Evolutionary conservation across 2,888 invertebrate genomes (phyloP).

Genomic region (Crossocerus cetratus): DNA sequence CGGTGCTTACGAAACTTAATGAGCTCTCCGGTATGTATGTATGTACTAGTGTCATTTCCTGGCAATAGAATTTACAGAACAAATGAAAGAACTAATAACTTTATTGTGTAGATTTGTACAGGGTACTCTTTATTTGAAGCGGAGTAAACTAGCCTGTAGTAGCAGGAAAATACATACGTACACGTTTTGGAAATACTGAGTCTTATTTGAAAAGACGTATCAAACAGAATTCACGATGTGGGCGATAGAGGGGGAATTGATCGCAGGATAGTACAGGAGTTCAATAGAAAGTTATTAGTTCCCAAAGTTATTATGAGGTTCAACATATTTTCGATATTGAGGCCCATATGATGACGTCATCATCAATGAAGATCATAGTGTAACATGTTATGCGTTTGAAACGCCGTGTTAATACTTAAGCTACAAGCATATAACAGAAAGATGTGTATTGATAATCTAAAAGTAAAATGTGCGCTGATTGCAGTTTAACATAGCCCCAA

Average conservation of each 20-base stretch:
- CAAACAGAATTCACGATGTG: constrained; percentile 13
- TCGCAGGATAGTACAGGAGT: constrained; percentile 21
- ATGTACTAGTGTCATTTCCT: constrained; percentile 45
- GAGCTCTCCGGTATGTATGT: constrained; percentile 32
- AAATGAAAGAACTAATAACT: constrained; percentile 41
- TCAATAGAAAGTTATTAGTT: constrained; percentile 49
- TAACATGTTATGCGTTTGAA: constrained; percentile 44
- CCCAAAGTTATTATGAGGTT: constrained; percentile 22
- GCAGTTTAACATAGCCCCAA: constrained; percentile 56
- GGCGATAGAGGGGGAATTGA: constrained; percentile 8
- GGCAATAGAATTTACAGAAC: constrained; percentile 55
- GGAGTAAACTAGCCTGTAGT: too few species aligned
- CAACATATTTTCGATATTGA: constrained; percentile 41
- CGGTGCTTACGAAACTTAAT: constrained; percentile 26
- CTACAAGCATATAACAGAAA: constrained; percentile 52
- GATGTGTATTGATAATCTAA: constrained; percentile 47
- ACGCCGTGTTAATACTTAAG: constrained; percentile 53
- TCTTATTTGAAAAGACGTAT: background rate
- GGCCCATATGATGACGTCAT: constrained; percentile 36
- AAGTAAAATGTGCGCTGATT: constrained; percentile 60
- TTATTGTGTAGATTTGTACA: constrained; percentile 1
- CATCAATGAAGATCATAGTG: constrained; percentile 45
- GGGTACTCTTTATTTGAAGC: too few species aligned
- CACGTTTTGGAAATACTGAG: too few species aligned
- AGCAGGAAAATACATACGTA: too few species aligned